phyloP scores from a whole-genome alignment of 2,888 invertebrate species.

The Lissocephala sabroskyi region DNA sequence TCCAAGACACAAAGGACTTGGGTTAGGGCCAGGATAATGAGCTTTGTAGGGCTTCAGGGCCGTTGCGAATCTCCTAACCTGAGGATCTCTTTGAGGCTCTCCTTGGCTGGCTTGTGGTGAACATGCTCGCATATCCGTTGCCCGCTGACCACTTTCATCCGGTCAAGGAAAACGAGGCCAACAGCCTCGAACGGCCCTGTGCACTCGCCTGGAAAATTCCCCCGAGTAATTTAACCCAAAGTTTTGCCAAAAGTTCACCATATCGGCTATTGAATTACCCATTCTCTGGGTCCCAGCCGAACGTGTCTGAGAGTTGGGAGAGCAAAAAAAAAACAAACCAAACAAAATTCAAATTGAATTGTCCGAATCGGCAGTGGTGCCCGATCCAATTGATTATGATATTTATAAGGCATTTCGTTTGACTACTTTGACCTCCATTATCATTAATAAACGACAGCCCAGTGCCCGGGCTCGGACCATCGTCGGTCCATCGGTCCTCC shows the following conservation, averaged over 20 bases:
- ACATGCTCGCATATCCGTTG: constrained; percentile 55
- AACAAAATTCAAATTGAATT: constrained; percentile 40
- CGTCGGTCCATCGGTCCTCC: too few relatives aligned
- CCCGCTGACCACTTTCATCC: constrained; percentile 57
- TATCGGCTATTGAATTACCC: not conserved
- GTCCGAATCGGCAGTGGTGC: constrained; percentile 26
- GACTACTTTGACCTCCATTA: constrained; percentile 70
- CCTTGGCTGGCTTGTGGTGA: constrained; percentile 36
- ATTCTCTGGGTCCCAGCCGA: too few relatives aligned
- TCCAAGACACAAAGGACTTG: constrained; percentile 14
- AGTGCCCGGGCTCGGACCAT: not conserved
- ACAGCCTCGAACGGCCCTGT: constrained; percentile 46
- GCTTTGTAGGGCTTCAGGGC: constrained; percentile 20
- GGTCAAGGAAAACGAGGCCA: constrained; percentile 44
- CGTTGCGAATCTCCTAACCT: constrained; percentile 10
- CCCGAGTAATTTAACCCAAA: constrained; percentile 49
- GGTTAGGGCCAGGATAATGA: constrained; percentile 7
- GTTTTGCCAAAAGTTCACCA: constrained; percentile 29
- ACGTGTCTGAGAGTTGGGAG: too few relatives aligned
- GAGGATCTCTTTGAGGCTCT: constrained; percentile 8
- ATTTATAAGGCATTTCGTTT: constrained; percentile 68
- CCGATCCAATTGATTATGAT: constrained; percentile 63
- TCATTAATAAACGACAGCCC: constrained; percentile 51
- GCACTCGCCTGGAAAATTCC: constrained; percentile 61
- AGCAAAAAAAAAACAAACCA: too few relatives aligned